Percentiles rank a stretch among this genome's conserved stretches.
Conservation (phyloP, 2,888 invertebrate genomes). For the Panzeria rudis region DNA sequence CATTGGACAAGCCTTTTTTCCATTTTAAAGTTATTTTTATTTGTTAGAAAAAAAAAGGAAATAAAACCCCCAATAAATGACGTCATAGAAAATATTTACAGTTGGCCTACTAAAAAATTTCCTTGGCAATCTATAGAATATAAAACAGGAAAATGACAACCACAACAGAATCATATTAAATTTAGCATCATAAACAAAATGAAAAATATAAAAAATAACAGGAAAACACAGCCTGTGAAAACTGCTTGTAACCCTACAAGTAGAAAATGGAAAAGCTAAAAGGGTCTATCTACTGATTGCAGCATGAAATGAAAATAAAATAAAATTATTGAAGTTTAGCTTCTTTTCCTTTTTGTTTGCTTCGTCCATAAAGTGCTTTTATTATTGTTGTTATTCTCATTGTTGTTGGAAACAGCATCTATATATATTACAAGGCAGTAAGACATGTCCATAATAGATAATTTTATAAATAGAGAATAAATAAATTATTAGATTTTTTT, state of each 20-base stretch:
- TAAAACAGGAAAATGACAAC: background rate
- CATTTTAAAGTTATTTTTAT: conserved; percentile 4
- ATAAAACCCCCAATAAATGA: background rate
- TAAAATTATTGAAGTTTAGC: conserved; percentile 44
- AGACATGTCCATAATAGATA: background rate
- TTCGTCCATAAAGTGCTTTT: background rate
- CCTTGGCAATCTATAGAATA: conserved; percentile 12
- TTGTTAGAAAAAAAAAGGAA: background rate
- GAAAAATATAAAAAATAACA: background rate
- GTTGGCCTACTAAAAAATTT: conserved; percentile 45
- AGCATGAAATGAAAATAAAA: conserved; percentile 54
- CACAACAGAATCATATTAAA: conserved; percentile 22
- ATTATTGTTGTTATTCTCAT: background rate
- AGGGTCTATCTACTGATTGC: conserved; percentile 4
- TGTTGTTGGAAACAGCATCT: background rate
- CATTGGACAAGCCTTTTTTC: background rate
- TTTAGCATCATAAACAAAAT: background rate
- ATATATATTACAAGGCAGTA: background rate
- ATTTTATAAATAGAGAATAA: background rate
- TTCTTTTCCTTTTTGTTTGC: conserved; percentile 6
- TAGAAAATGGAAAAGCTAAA: conserved; percentile 22
- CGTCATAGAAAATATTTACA: conserved; percentile 30
- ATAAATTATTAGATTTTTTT: conserved; percentile 7
- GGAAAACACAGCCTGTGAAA: background rate
- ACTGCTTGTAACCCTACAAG: background rate